Percentiles rank a stretch among this genome's conserved stretches.
These are phyloP conservation scores for Cherax destructor DNA, from an alignment of 1,140 invertebrate species.

Conservation along the genomic window DNA sequence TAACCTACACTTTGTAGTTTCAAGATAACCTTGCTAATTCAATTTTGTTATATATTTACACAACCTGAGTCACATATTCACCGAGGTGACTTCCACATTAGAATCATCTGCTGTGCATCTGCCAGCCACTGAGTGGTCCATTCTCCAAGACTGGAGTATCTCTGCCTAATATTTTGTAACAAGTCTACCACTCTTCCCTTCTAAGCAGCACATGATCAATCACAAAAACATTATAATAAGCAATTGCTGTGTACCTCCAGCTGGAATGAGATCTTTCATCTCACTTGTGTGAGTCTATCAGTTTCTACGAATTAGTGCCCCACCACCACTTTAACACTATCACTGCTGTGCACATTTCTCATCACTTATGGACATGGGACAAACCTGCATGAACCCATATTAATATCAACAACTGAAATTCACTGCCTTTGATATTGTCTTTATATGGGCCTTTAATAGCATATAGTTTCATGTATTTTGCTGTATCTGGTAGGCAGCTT, in stretches of 20 bases:
- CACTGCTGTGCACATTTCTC: not conserved
- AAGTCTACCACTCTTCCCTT: not conserved
- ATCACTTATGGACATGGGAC: not conserved
- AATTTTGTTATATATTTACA: not conserved
- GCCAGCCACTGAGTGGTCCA: constrained; percentile 29
- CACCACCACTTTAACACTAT: constrained; percentile 27
- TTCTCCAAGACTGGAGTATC: constrained; percentile 22
- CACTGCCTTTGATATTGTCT: not conserved
- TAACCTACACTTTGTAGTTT: not conserved
- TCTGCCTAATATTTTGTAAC: not conserved
- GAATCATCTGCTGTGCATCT: constrained; percentile 42
- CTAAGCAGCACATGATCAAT: constrained; percentile 5
- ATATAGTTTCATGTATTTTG: not conserved
- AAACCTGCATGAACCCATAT: not conserved
- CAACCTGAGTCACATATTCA: not conserved
- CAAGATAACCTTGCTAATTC: not conserved
- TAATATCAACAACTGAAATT: not conserved
- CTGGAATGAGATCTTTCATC: not conserved
- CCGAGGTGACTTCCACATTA: not conserved
- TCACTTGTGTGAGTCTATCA: not conserved
- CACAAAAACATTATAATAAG: not conserved
- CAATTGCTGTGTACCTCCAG: constrained; percentile 2
- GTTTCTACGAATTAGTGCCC: constrained; percentile 28
- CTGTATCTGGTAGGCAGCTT: constrained; percentile 24
- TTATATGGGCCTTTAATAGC: not conserved